These are phyloP conservation scores for Albula glossodonta DNA, from an alignment of 2,113 vertebrate genomes.

Conservation along the genomic window DNA sequence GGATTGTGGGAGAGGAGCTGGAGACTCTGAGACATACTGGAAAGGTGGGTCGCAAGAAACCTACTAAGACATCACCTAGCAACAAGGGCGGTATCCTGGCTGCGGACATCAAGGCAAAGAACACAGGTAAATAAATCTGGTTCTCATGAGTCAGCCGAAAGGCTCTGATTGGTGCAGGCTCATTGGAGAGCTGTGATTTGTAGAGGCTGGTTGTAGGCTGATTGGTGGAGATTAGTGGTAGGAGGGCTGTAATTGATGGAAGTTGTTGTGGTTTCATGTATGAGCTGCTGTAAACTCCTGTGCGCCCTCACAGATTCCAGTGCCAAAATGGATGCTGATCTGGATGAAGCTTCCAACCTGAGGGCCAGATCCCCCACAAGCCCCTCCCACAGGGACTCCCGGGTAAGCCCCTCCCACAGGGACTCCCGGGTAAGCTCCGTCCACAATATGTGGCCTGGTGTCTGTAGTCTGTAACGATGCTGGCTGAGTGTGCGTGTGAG, in stretches of 20 bases:
- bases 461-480: too few relatives aligned
- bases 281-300: background rate
- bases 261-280: background rate
- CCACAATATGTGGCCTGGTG: background rate
- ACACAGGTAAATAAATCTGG: slow-evolving; percentile 64
- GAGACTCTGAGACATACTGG: slow-evolving; percentile 51
- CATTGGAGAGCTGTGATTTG: background rate
- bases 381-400: slow-evolving; percentile 53
- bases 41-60: slow-evolving; percentile 58
- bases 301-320: slow-evolving; percentile 62
- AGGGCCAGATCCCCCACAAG: slow-evolving; percentile 54
- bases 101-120: slow-evolving; percentile 74
- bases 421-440: slow-evolving; percentile 54
- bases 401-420: slow-evolving; percentile 51
- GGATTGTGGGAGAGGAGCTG: slow-evolving; percentile 55
- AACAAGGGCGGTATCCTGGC: slow-evolving; percentile 27
- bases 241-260: background rate
- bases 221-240: background rate
- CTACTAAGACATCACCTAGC: slow-evolving; percentile 42
- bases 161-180: background rate
- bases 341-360: slow-evolving; percentile 52
- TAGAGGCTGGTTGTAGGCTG: background rate
- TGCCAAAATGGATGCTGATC: slow-evolving; percentile 48
- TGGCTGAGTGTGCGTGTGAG: too few relatives aligned
- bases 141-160: background rate